Percentiles rank a stretch among this genome's conserved stretches.
Conservation (phyloP, 2,797 vertebrate species). For the Phoeniculus purpureus region DNA sequence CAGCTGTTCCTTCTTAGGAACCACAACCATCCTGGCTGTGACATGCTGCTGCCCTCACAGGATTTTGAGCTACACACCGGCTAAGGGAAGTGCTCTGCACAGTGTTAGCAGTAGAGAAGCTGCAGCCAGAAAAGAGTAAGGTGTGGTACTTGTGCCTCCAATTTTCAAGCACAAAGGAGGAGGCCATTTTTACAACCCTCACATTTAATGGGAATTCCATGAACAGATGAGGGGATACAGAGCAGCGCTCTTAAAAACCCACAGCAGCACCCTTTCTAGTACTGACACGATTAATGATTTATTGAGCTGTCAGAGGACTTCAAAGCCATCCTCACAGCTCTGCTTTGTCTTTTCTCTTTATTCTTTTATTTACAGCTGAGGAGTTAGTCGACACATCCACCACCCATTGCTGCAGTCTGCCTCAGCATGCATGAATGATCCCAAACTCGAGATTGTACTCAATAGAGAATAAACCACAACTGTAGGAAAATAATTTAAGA, state of each 20-base stretch:
- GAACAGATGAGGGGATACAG: not conserved
- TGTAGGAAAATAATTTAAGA: not conserved
- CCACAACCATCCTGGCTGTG: fast-evolving
- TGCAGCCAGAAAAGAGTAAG: not conserved
- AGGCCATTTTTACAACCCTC: not conserved
- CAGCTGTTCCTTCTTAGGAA: not conserved
- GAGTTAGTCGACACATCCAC: not conserved
- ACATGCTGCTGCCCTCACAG: fast-evolving
- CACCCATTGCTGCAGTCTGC: not conserved
- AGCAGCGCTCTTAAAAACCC: not conserved
- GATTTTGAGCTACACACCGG: too few relatives aligned
- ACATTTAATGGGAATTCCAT: not conserved
- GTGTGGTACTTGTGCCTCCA: not conserved
- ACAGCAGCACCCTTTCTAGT: not conserved
- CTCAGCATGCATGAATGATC: not conserved
- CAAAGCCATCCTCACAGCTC: not conserved
- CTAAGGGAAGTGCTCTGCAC: not conserved
- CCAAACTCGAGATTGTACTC: not conserved
- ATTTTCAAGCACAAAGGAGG: not conserved
- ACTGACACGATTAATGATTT: not conserved
- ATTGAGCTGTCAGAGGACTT: constrained; percentile 13
- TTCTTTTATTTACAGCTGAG: not conserved
- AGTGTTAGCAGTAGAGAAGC: not conserved
- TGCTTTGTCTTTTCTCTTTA: not conserved
- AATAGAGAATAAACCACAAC: not conserved